phyloP scores from a whole-genome alignment of 2,888 invertebrate species.

The Dichetophora obliterata region DNA sequence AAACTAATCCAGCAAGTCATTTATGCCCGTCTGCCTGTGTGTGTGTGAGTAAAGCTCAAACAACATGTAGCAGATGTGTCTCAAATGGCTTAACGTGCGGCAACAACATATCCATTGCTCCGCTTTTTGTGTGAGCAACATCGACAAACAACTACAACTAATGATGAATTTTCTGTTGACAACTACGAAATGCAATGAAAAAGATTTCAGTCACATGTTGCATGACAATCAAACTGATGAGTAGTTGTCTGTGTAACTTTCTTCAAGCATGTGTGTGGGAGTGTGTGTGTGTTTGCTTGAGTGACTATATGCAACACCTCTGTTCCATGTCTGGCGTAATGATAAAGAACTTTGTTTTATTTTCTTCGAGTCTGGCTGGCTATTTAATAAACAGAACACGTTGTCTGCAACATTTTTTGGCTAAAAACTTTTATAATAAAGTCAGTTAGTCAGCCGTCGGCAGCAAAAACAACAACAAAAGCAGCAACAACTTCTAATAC shows the following conservation, averaged over 20 bases:
- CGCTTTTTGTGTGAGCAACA: no score
- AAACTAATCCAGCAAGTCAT: no score
- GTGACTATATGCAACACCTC: no score
- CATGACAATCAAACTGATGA: conserved; percentile 33
- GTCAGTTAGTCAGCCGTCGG: neutral
- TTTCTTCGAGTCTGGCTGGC: neutral
- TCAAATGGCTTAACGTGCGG: no score
- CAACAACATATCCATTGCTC: no score
- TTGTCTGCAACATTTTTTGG: conserved; percentile 21
- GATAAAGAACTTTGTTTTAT: no score
- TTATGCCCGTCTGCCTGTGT: no score
- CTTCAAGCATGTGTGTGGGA: neutral
- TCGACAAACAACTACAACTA: no score
- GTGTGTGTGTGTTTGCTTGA: neutral
- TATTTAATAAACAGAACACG: conserved; percentile 32
- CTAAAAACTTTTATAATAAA: conserved; percentile 38
- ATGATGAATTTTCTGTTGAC: no score
- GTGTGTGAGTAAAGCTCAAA: no score
- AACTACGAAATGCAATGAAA: neutral
- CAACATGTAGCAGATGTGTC: no score
- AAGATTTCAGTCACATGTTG: conserved; percentile 33
- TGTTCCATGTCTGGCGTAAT: no score
- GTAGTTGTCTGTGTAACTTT: conserved; percentile 2
- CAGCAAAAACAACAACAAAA: neutral
- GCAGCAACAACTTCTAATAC: neutral